These are phyloP conservation scores for Melanostoma mellinum DNA, from an alignment of 2,888 invertebrate species.

Conservation along the genomic window DNA sequence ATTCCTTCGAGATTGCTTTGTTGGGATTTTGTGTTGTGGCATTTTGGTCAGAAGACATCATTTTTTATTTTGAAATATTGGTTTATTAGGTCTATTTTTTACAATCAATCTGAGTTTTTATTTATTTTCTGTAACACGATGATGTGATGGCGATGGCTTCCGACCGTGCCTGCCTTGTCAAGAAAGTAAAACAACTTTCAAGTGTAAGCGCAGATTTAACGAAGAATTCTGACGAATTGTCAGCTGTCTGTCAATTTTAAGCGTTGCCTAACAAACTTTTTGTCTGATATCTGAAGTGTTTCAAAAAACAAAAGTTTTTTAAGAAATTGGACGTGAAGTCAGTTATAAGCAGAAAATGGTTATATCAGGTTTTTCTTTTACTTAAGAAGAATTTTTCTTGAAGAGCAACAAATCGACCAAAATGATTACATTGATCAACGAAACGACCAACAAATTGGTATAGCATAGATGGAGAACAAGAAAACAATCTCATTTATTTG, in stretches of 20 bases:
- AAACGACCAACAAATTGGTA: too few relatives aligned
- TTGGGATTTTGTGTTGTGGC: slow-evolving; percentile 55
- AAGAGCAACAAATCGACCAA: too few relatives aligned
- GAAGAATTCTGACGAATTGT: slow-evolving; percentile 18
- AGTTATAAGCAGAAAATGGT: too few relatives aligned
- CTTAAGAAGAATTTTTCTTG: too few relatives aligned
- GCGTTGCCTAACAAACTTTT: slow-evolving; percentile 3
- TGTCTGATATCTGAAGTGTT: too few relatives aligned
- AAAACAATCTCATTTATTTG: too few relatives aligned
- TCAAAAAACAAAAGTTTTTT: too few relatives aligned
- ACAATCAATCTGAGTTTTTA: slow-evolving; percentile 46
- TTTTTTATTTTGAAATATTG: slow-evolving; percentile 36
- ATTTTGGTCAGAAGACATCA: slow-evolving; percentile 71
- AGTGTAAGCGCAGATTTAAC: slow-evolving; percentile 55
- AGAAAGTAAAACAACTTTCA: slow-evolving; percentile 31
- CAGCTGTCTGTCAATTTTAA: slow-evolving; percentile 56
- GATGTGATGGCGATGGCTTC: slow-evolving; percentile 68
- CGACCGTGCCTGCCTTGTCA: slow-evolving; percentile 51
- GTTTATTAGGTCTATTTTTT: slow-evolving; percentile 24
- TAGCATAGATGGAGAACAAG: too few relatives aligned
- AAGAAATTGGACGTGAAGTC: too few relatives aligned
- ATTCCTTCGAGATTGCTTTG: slow-evolving; percentile 86
- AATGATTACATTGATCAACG: too few relatives aligned
- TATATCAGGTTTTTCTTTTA: too few relatives aligned
- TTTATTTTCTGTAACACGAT: slow-evolving; percentile 69